Evolutionary conservation across 2,113 vertebrate species (phyloP).

Genomic region (Chaetorhynchus papuensis): DNA sequence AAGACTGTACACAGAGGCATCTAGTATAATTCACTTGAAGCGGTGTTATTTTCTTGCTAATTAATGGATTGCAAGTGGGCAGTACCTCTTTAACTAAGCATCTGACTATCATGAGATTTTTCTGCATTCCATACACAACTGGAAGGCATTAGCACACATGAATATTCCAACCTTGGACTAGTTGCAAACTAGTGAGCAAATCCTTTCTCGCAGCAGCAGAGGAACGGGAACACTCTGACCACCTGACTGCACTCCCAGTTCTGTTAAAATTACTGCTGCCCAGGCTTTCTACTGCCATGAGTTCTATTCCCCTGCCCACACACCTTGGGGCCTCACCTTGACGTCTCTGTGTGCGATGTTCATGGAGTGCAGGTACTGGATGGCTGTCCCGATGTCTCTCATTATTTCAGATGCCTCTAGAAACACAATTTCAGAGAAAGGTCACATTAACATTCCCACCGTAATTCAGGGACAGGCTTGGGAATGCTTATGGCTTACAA

Average conservation of each 20-base stretch:
- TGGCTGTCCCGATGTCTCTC: constrained; percentile 92
- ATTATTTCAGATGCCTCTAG: constrained; percentile 94
- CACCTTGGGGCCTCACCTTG: constrained; percentile 78
- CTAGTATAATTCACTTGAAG: not conserved
- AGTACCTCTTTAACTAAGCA: not conserved
- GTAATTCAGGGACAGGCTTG: constrained; percentile 11
- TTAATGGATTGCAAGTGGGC: not conserved
- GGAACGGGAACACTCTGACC: not conserved
- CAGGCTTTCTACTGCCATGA: not conserved
- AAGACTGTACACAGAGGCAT: not conserved
- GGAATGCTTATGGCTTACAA: constrained; percentile 42
- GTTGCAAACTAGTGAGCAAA: not conserved
- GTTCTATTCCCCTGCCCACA: not conserved
- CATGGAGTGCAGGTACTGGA: constrained; percentile 87
- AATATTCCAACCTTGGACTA: not conserved
- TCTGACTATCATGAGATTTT: not conserved
- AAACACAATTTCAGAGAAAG: constrained; percentile 55
- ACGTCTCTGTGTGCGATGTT: constrained; percentile 96
- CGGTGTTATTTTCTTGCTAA: not conserved
- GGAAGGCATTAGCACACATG: not conserved
- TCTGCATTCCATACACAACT: not conserved
- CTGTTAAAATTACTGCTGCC: not conserved
- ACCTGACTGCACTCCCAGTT: not conserved
- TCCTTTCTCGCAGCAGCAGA: not conserved
- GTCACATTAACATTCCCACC: constrained; percentile 60